Conservation (phyloP, 2,113 vertebrate genomes). For the Pelodiscus sinensis region DNA sequence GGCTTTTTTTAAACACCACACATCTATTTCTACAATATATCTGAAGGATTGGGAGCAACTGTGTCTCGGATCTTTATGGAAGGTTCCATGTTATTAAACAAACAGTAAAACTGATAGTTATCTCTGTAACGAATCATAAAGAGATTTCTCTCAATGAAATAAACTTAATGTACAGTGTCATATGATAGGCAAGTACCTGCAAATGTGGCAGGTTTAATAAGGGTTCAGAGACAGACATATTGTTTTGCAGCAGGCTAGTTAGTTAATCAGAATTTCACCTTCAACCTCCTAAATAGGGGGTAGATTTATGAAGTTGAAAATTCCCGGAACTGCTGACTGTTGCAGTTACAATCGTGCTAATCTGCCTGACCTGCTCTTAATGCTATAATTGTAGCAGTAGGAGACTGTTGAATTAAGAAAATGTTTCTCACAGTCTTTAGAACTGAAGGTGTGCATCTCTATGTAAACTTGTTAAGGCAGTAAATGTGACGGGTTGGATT, state of each 20-base stretch:
- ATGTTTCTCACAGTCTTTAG: neutral
- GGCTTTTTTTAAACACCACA: too few relatives aligned
- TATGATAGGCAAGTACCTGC: slow-evolving; percentile 21
- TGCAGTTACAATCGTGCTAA: neutral
- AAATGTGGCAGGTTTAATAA: slow-evolving; percentile 13
- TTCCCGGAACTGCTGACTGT: neutral
- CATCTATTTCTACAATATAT: neutral
- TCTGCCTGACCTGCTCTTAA: neutral
- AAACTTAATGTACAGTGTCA: slow-evolving; percentile 47
- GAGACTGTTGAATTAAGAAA: neutral
- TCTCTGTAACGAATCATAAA: slow-evolving; percentile 44
- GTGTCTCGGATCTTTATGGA: slow-evolving; percentile 35
- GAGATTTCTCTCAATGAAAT: slow-evolving; percentile 36
- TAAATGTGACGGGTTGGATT: neutral
- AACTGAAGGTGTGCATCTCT: neutral
- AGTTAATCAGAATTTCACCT: slow-evolving; percentile 29
- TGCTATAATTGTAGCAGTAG: neutral
- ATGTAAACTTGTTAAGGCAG: neutral
- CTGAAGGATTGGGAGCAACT: neutral
- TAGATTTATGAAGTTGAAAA: slow-evolving; percentile 35
- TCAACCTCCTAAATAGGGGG: neutral
- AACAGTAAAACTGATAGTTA: slow-evolving; percentile 58
- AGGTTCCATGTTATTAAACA: slow-evolving; percentile 61
- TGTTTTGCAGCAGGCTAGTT: neutral
- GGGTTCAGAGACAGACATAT: neutral